Conservation (phyloP, 2,888 invertebrate genomes). For the Capitulum mitella region DNA sequence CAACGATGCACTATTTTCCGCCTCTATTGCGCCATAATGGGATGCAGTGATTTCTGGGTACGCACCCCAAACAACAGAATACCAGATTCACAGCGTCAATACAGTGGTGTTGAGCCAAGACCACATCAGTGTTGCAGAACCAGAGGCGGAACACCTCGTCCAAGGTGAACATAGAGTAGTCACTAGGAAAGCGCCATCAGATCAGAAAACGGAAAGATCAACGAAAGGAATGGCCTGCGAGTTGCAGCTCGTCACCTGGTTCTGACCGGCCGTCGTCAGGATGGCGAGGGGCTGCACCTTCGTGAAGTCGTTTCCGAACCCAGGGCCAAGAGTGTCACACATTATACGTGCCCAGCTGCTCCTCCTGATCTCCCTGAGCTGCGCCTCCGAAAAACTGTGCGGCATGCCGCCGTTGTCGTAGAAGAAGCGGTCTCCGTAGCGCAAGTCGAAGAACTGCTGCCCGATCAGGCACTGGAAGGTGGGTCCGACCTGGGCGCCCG, state of each 20-base stretch:
- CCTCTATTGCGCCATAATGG: no score
- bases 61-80: no score
- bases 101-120: no score
- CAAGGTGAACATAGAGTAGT: no score
- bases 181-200: no score
- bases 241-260: not conserved
- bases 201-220: not conserved
- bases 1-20: no score
- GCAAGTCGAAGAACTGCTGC: slow-evolving; percentile 2
- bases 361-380: not conserved
- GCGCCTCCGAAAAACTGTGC: not conserved
- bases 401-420: slow-evolving; percentile 1
- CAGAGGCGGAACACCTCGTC: no score
- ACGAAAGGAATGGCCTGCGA: not conserved
- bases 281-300: not conserved
- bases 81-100: no score
- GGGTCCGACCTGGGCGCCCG: not conserved
- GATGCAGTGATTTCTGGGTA: no score
- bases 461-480: slow-evolving; percentile 2
- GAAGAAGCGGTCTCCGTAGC: not conserved
- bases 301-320: not conserved
- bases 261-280: not conserved
- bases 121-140: no score
- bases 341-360: not conserved
- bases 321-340: not conserved